Percentiles rank a stretch among this genome's conserved stretches.
These are phyloP conservation scores for Mya arenaria DNA, from an alignment of 1,140 invertebrate species.

Conservation along the genomic window DNA sequence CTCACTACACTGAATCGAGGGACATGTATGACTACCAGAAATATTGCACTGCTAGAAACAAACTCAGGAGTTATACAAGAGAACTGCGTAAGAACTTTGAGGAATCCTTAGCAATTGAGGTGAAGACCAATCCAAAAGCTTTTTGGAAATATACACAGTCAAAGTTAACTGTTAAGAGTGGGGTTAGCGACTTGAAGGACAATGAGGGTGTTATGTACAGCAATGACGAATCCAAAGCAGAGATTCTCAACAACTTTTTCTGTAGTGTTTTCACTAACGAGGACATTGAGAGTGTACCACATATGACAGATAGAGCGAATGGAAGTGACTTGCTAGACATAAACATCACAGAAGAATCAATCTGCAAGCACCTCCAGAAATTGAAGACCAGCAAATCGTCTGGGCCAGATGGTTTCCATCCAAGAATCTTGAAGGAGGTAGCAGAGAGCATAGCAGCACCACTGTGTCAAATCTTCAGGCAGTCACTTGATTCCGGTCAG, in stretches of 20 bases:
- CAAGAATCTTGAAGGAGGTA: conserved; percentile 12
- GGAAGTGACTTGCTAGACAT: not conserved
- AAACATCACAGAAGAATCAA: not conserved
- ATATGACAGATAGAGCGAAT: not conserved
- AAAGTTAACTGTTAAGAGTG: not conserved
- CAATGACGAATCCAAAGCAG: conserved; percentile 1
- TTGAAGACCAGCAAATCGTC: not conserved
- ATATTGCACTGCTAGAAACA: too few relatives aligned
- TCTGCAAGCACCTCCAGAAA: not conserved
- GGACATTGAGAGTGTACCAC: conserved; percentile 1
- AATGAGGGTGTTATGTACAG: not conserved
- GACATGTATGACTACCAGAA: too few relatives aligned
- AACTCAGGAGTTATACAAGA: too few relatives aligned
- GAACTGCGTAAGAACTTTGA: too few relatives aligned
- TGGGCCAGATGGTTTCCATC: conserved; percentile 15
- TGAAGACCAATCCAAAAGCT: too few relatives aligned
- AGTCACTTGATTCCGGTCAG: not conserved
- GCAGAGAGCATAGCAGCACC: not conserved
- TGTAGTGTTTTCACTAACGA: conserved; percentile 6
- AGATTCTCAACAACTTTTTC: conserved; percentile 20
- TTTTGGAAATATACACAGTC: too few relatives aligned
- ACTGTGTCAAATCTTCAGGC: not conserved
- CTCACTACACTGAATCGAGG: too few relatives aligned
- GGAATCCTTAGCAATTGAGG: too few relatives aligned
- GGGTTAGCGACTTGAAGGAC: not conserved